Percentiles rank a stretch among this genome's conserved stretches.
phyloP scores from a whole-genome alignment of 2,888 invertebrate species.

The Drosophila meridionalis region DNA sequence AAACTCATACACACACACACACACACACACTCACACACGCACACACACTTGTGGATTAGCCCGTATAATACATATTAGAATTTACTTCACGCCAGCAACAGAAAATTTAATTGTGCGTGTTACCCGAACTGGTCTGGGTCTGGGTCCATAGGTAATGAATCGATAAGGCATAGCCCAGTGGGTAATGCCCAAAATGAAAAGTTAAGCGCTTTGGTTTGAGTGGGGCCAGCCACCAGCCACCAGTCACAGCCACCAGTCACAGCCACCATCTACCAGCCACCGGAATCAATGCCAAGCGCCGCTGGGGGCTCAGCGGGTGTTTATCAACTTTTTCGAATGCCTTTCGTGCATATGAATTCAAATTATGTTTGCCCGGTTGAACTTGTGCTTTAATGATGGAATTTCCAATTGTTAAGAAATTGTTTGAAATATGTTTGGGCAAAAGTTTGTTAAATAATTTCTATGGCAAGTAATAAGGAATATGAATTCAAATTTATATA shows the following conservation, averaged over 20 bases:
- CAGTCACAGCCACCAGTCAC: too few relatives aligned
- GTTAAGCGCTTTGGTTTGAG: constrained; percentile 17
- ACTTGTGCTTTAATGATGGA: constrained; percentile 36
- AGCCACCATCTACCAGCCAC: not conserved
- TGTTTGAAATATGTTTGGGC: constrained; percentile 18
- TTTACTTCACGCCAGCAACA: constrained; percentile 48
- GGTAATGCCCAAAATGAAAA: constrained; percentile 36
- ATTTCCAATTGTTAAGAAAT: constrained; percentile 25
- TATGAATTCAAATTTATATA: not conserved
- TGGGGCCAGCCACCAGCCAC: not conserved
- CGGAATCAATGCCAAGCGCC: not conserved
- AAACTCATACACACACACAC: constrained; percentile 19
- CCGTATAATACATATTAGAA: constrained; percentile 58
- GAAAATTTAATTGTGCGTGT: constrained; percentile 69
- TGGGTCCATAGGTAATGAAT: constrained; percentile 46
- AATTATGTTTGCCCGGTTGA: constrained; percentile 16
- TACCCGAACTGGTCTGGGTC: not conserved
- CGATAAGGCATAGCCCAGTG: constrained; percentile 40
- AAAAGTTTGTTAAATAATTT: constrained; percentile 34
- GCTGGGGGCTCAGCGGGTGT: not conserved
- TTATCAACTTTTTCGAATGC: constrained; percentile 28
- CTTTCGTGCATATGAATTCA: constrained; percentile 22
- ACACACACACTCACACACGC: not conserved
- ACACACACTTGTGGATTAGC: constrained; percentile 45
- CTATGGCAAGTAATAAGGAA: not conserved